Evolutionary conservation across 2,888 invertebrate species (phyloP).

Genomic region (Plusia festucae): DNA sequence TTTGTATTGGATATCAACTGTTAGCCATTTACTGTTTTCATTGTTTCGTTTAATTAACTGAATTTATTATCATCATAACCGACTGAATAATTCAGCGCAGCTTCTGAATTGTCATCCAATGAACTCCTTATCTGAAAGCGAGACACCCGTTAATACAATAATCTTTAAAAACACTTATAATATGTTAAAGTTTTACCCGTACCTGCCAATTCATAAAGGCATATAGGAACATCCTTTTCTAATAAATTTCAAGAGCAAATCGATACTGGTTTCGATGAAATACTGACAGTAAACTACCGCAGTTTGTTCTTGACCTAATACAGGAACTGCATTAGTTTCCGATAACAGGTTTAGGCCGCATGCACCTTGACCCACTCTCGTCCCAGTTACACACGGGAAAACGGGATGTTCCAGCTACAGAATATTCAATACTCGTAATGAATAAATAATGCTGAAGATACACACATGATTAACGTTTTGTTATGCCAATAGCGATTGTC

Average conservation of each 20-base stretch:
- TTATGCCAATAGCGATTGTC: background rate
- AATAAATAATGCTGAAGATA: background rate
- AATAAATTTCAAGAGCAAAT: background rate
- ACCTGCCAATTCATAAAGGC: background rate
- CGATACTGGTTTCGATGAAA: slow-evolving; percentile 5
- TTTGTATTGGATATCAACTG: too few relatives aligned
- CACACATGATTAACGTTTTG: background rate
- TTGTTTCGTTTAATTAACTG: too few relatives aligned
- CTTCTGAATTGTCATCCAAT: background rate
- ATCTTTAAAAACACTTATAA: too few relatives aligned
- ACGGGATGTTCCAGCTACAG: slow-evolving; percentile 12
- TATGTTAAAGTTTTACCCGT: too few relatives aligned
- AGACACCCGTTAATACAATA: too few relatives aligned
- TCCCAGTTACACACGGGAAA: slow-evolving; percentile 45
- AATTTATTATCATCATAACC: too few relatives aligned
- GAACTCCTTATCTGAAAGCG: too few relatives aligned
- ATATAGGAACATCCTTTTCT: background rate
- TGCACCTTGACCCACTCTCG: slow-evolving; percentile 63
- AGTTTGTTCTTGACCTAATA: slow-evolving; percentile 47
- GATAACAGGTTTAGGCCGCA: slow-evolving; percentile 67
- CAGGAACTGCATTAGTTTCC: slow-evolving; percentile 67
- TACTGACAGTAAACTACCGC: slow-evolving; percentile 3
- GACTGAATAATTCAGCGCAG: background rate
- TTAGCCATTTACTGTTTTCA: too few relatives aligned
- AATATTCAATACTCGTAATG: slow-evolving; percentile 7